A percentile compares a stretch with the other conserved stretches of the same genome.
These are phyloP conservation scores for Holotrichia oblita DNA, from an alignment of 1,140 invertebrate species.

Conservation along the genomic window DNA sequence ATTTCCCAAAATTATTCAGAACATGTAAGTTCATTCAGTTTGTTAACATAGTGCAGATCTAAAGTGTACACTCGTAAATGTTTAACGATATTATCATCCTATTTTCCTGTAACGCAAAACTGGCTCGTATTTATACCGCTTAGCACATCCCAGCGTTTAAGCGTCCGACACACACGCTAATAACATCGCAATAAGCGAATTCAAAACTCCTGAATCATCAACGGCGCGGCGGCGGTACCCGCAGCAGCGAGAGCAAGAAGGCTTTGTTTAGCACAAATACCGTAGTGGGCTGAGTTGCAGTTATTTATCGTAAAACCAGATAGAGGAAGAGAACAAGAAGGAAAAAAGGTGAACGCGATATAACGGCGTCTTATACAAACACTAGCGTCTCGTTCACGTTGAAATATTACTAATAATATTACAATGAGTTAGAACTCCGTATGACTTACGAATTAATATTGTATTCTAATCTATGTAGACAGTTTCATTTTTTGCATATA, in stretches of 20 bases:
- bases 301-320: slow-evolving; percentile 20
- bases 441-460: too few relatives aligned
- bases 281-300: slow-evolving; percentile 29
- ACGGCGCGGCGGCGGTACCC: background rate
- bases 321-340: background rate
- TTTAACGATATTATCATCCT: background rate
- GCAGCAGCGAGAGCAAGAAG: background rate
- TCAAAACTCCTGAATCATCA: slow-evolving; percentile 27
- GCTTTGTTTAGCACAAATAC: slow-evolving; percentile 18
- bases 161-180: background rate
- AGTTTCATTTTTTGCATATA: too few relatives aligned
- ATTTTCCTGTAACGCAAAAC: background rate
- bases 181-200: slow-evolving; percentile 29
- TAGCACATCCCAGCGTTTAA: background rate
- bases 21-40: too few relatives aligned
- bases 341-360: background rate
- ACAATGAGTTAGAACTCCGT: background rate
- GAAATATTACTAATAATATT: slow-evolving; percentile 8
- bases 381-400: background rate
- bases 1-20: too few relatives aligned
- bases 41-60: too few relatives aligned
- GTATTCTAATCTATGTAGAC: too few relatives aligned
- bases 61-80: background rate
- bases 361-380: slow-evolving; percentile 8
- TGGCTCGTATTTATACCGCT: background rate